phyloP scores from a whole-genome alignment of 2,888 invertebrate species.

The Hofmannophila pseudospretella region DNA sequence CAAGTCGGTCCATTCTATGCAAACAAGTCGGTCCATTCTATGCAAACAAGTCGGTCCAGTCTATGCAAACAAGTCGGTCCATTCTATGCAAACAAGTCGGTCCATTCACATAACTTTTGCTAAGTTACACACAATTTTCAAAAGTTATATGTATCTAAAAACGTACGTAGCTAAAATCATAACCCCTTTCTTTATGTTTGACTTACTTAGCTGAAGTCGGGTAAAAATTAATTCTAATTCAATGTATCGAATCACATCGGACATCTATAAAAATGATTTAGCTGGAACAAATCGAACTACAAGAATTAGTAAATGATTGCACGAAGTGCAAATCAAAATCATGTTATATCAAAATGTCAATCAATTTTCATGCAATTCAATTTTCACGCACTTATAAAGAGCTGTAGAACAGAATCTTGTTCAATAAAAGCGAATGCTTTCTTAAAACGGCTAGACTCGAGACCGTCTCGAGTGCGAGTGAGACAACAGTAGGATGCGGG shows the following conservation, averaged over 20 bases:
- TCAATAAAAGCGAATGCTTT: constrained; percentile 13
- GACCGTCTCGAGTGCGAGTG: background rate
- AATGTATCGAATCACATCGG: constrained; percentile 10
- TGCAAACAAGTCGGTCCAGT: no score
- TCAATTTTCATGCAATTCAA: constrained; percentile 16
- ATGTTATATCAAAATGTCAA: constrained; percentile 25
- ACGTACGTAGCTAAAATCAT: no score
- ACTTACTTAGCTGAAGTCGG: no score
- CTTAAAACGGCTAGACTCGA: no score
- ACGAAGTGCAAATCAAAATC: constrained; percentile 20
- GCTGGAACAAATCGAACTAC: constrained; percentile 22
- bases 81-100: no score
- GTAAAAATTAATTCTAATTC: background rate
- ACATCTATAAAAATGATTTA: constrained; percentile 18
- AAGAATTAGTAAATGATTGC: constrained; percentile 15
- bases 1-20: no score
- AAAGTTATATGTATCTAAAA: no score
- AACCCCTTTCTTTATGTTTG: no score
- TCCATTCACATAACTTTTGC: no score
- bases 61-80: no score
- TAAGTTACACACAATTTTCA: no score
- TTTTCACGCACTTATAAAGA: constrained; percentile 21
- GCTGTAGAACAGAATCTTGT: constrained; percentile 6
- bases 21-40: no score
- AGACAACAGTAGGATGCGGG: constrained; percentile 23